Conservation (phyloP, 2,113 vertebrate species). For the Equus quagga region DNA sequence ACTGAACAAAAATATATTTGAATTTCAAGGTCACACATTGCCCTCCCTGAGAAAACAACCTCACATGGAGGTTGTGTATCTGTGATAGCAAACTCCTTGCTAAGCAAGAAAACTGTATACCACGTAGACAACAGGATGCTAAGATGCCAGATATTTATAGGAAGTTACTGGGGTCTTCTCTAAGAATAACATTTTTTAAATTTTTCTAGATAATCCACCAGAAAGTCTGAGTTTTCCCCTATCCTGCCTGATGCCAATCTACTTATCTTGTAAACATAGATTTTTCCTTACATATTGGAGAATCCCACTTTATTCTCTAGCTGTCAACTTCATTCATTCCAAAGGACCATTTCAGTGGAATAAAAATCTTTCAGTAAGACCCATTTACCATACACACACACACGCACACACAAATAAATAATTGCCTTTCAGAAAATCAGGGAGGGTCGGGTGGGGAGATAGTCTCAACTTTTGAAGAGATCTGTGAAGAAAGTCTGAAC, state of each 20-base stretch:
- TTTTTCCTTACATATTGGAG: background rate
- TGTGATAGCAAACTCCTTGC: background rate
- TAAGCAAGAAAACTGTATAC: background rate
- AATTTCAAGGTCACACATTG: background rate
- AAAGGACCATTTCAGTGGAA: background rate
- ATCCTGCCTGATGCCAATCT: background rate
- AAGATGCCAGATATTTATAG: background rate
- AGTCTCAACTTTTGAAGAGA: background rate
- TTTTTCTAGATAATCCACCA: background rate
- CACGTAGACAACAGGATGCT: background rate
- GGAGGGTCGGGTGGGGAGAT: rapidly evolving
- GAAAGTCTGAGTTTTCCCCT: background rate
- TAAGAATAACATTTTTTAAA: background rate
- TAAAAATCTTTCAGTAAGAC: background rate
- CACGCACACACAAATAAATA: background rate
- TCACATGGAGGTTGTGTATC: background rate
- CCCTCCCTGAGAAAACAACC: background rate
- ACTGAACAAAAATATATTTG: background rate
- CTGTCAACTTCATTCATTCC: background rate
- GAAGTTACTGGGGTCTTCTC: background rate
- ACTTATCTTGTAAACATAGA: background rate
- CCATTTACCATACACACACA: background rate
- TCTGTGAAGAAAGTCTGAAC: background rate
- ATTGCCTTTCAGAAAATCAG: background rate
- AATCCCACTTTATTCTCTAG: background rate